Conservation (phyloP, 2,113 vertebrate genomes). For the Notiomystis cincta region DNA sequence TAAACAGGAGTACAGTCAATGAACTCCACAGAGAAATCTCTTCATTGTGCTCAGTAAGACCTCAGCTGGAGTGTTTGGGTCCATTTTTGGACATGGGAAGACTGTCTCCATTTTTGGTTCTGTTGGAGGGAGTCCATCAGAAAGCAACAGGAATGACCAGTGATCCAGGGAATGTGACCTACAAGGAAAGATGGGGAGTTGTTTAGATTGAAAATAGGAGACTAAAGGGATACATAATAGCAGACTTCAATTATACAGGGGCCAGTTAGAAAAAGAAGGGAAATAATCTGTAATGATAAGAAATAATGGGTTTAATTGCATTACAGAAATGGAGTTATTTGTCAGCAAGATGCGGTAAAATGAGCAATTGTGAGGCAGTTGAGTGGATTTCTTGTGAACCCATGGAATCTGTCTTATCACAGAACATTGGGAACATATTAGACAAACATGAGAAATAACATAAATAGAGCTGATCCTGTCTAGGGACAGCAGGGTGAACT, state of each 20-base stretch:
- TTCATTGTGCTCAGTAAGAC: neutral
- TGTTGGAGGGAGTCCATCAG: conserved; percentile 18
- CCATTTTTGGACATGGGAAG: conserved; percentile 36
- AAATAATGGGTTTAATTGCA: conserved; percentile 20
- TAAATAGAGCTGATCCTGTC: conserved; percentile 39
- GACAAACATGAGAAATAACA: conserved; percentile 14
- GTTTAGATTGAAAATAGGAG: conserved; percentile 34
- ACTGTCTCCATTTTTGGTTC: neutral
- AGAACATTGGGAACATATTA: neutral
- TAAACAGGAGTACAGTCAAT: conserved; percentile 32
- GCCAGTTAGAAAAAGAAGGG: neutral
- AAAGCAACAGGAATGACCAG: conserved; percentile 20
- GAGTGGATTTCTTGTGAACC: neutral
- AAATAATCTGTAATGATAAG: conserved; percentile 12
- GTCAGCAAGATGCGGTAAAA: neutral
- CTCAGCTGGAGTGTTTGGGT: neutral
- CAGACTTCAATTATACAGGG: neutral
- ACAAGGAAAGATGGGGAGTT: neutral
- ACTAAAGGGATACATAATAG: neutral
- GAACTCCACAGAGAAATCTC: conserved; percentile 16
- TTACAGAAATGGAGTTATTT: neutral
- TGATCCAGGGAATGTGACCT: conserved; percentile 26
- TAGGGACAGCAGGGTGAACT: neutral
- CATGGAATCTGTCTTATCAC: conserved; percentile 10
- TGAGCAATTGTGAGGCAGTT: neutral